A percentile compares a stretch with the other conserved stretches of the same genome.
These are phyloP conservation scores for Mormyrops attenuatus DNA, from an alignment of 2,797 vertebrate genomes.

Conservation along the genomic window DNA sequence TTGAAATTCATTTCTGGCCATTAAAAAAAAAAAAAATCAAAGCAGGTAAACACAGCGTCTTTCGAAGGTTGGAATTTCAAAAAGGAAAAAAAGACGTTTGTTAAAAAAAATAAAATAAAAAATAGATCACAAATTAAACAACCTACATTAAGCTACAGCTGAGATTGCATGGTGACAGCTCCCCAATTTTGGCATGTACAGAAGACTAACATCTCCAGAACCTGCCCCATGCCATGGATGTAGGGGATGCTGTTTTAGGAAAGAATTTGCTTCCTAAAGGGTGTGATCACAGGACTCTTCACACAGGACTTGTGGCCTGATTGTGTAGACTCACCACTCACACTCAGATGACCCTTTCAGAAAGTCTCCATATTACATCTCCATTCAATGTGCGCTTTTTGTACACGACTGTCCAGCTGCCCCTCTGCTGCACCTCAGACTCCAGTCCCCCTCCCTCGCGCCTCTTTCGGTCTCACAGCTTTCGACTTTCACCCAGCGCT, in stretches of 20 bases:
- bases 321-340: background rate
- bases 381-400: background rate
- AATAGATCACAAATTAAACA: background rate
- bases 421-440: background rate
- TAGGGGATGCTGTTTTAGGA: background rate
- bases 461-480: background rate
- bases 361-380: background rate
- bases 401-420: background rate
- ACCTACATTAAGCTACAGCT: background rate
- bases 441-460: background rate
- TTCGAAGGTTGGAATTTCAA: background rate
- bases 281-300: background rate
- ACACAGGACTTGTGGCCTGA: background rate
- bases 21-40: background rate
- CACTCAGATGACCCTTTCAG: background rate
- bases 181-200: background rate
- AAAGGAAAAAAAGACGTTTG: background rate
- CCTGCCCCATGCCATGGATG: background rate
- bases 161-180: background rate
- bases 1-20: background rate
- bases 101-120: background rate
- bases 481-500: background rate
- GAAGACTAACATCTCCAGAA: background rate
- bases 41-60: background rate
- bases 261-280: background rate